Evolutionary conservation across 2,888 invertebrate species (phyloP).

Genomic region (Litoditis marina): DNA sequence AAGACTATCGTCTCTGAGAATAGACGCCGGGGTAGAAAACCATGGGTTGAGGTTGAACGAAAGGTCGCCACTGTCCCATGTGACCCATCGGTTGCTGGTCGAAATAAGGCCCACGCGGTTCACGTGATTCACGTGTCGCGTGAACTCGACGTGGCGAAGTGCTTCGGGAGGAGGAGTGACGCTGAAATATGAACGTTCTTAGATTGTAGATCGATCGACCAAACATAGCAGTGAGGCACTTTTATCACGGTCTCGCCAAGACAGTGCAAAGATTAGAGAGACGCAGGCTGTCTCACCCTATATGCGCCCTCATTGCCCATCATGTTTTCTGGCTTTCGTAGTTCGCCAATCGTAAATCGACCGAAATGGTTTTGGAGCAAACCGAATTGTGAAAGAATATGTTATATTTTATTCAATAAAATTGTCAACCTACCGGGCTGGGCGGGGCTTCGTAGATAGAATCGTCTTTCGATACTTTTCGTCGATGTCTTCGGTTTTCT

Average conservation of each 20-base stretch:
- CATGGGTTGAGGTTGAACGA: slow-evolving; percentile 32
- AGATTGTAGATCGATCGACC: not conserved
- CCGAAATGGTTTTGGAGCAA: no score
- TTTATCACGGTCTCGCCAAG: no score
- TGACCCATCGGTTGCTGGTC: not conserved
- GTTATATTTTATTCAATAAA: not conserved
- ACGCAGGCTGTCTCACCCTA: no score
- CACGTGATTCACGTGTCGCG: not conserved
- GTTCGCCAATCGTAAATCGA: no score
- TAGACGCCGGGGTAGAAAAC: slow-evolving; percentile 35
- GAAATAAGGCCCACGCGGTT: not conserved
- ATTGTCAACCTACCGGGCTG: slow-evolving; percentile 25
- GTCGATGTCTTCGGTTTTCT: slow-evolving; percentile 10
- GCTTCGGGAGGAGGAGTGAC: slow-evolving; percentile 5
- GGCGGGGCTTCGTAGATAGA: slow-evolving; percentile 43
- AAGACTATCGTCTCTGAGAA: no score
- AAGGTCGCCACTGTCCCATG: slow-evolving; percentile 31
- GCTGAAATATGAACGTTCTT: not conserved
- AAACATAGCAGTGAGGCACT: not conserved
- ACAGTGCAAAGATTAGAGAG: no score
- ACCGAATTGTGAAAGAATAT: not conserved
- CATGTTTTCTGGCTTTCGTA: no score
- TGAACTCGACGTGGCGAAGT: slow-evolving; percentile 8
- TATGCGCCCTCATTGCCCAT: no score
- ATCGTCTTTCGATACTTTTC: slow-evolving; percentile 26